Evolutionary conservation across 2,888 invertebrate species (phyloP).

Genomic region (Ctenicera cuprea): DNA sequence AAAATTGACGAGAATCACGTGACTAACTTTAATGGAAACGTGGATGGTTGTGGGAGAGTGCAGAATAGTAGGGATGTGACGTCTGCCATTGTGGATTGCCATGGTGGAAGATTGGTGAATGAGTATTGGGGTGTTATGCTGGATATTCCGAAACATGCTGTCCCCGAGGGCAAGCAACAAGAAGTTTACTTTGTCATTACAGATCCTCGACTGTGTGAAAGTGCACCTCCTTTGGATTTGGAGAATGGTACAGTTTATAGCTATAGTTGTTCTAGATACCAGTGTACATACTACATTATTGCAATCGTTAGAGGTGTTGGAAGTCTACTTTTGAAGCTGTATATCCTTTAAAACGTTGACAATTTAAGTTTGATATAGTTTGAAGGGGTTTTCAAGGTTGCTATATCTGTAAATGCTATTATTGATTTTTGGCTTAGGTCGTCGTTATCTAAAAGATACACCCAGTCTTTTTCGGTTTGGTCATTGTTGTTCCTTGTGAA

Average conservation of each 20-base stretch:
- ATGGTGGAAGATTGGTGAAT: conserved; percentile 89
- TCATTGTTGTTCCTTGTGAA: too few relatives aligned
- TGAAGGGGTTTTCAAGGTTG: too few relatives aligned
- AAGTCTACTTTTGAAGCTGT: too few relatives aligned
- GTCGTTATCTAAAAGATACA: too few relatives aligned
- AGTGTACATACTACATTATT: conserved; percentile 62
- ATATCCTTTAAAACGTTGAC: too few relatives aligned
- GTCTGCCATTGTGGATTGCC: conserved; percentile 80
- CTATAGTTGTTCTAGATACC: conserved; percentile 52
- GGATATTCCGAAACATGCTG: conserved; percentile 91
- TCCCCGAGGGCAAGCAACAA: conserved; percentile 87
- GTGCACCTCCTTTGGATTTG: conserved; percentile 89
- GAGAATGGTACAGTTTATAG: conserved; percentile 84
- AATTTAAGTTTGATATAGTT: too few relatives aligned
- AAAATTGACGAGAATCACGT: conserved; percentile 29
- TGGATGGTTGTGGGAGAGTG: conserved; percentile 27
- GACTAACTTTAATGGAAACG: conserved; percentile 28
- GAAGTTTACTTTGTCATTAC: conserved; percentile 95
- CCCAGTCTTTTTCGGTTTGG: too few relatives aligned
- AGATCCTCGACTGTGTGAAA: conserved; percentile 85
- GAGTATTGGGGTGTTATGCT: conserved; percentile 94
- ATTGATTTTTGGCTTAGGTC: too few relatives aligned
- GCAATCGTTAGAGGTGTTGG: too few relatives aligned
- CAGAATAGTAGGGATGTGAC: conserved; percentile 70
- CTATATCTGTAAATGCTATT: too few relatives aligned